Conservation (phyloP, 1,140 invertebrate genomes). For the Lepidostoma basale region DNA sequence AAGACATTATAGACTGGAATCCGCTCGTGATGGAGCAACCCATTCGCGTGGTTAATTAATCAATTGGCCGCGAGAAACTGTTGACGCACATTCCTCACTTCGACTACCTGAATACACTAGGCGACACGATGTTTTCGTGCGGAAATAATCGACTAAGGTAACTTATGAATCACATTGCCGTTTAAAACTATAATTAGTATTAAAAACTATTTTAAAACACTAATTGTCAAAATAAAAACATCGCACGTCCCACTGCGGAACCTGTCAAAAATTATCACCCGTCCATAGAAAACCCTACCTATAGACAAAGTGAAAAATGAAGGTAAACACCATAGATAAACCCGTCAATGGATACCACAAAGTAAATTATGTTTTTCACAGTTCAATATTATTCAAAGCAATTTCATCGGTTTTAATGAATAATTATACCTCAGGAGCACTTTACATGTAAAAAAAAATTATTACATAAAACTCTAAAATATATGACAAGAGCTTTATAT, state of each 20-base stretch:
- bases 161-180: constrained; percentile 8
- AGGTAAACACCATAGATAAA: too few relatives aligned
- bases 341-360: too few relatives aligned
- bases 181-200: neutral
- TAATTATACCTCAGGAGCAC: too few relatives aligned
- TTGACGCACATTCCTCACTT: neutral
- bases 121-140: too few relatives aligned
- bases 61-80: constrained; percentile 1
- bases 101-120: neutral
- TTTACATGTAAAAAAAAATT: too few relatives aligned
- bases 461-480: too few relatives aligned
- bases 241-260: neutral
- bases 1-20: constrained; percentile 53
- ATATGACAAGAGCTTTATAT: too few relatives aligned
- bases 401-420: too few relatives aligned
- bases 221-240: constrained; percentile 7
- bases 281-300: too few relatives aligned
- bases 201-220: neutral
- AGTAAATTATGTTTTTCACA: too few relatives aligned
- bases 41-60: constrained; percentile 47
- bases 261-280: constrained; percentile 18
- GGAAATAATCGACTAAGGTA: neutral
- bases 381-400: too few relatives aligned
- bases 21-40: constrained; percentile 57
- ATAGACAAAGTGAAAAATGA: too few relatives aligned